Percentiles rank a stretch among this genome's conserved stretches.
Conservation (phyloP, 2,797 vertebrate species). For the Cossypha polioptera region DNA sequence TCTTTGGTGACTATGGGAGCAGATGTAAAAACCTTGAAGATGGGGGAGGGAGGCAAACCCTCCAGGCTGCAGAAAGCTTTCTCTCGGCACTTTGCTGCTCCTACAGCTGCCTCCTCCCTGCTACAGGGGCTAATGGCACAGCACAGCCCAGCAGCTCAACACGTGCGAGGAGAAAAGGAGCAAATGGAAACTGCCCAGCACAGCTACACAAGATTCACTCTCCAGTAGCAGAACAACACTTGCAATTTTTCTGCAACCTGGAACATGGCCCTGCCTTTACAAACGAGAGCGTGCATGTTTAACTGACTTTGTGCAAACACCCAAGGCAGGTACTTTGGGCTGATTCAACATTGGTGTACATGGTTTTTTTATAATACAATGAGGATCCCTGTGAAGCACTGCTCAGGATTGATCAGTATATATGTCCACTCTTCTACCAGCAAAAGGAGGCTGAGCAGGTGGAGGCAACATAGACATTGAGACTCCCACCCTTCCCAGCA, state of each 20-base stretch:
- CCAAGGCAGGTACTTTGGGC: background rate
- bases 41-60: background rate
- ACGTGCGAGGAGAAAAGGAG: background rate
- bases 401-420: background rate
- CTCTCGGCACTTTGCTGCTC: background rate
- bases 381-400: background rate
- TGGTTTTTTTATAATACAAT: background rate
- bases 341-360: background rate
- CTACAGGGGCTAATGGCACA: background rate
- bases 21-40: background rate
- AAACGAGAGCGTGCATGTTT: background rate
- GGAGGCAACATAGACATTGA: background rate
- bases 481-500: background rate
- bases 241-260: background rate
- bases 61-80: background rate
- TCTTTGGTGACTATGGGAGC: background rate
- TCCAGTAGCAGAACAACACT: fast-evolving
- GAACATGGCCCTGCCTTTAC: background rate
- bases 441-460: background rate
- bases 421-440: background rate
- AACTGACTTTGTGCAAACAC: background rate
- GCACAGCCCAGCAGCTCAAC: background rate
- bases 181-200: fast-evolving
- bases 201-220: fast-evolving
- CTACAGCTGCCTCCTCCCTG: background rate